These are phyloP conservation scores for Ladona fulva DNA, from an alignment of 1,140 invertebrate species.

Conservation along the genomic window DNA sequence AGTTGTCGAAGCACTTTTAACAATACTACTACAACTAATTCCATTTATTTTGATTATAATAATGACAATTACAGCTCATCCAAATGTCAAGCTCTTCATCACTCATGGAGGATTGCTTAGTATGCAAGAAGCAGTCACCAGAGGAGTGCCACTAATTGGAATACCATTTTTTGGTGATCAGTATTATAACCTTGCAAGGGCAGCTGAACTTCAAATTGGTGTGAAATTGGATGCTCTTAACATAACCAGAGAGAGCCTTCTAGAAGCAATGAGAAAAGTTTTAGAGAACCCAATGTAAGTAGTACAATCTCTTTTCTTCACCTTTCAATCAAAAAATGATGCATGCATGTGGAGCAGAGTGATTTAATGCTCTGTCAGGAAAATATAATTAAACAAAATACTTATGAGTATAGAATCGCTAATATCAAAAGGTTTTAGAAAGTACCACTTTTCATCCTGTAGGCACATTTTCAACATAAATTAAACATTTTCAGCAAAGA, in stretches of 20 bases:
- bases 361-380: too few relatives aligned
- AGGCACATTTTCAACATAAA: too few relatives aligned
- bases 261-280: constrained; percentile 19
- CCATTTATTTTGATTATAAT: too few relatives aligned
- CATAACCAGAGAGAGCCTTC: constrained; percentile 18
- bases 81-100: constrained; percentile 31
- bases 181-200: constrained; percentile 24
- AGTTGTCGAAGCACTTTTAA: too few relatives aligned
- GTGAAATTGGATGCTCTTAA: constrained; percentile 20
- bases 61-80: too few relatives aligned
- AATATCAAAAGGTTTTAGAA: too few relatives aligned
- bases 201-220: constrained; percentile 23
- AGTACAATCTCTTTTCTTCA: neutral
- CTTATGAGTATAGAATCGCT: too few relatives aligned
- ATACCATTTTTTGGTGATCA: constrained; percentile 27
- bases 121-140: constrained; percentile 31
- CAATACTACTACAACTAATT: too few relatives aligned
- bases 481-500: too few relatives aligned
- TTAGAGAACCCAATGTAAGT: constrained; percentile 24
- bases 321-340: neutral
- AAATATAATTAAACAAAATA: too few relatives aligned
- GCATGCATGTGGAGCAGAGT: too few relatives aligned
- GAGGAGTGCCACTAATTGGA: constrained; percentile 33
- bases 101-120: constrained; percentile 37
- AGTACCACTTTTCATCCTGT: too few relatives aligned